Evolutionary conservation across 2,797 vertebrate species (phyloP), one percentile per base, ranked within the genome.

Genomic region (Capromys pilorides): DNA sequence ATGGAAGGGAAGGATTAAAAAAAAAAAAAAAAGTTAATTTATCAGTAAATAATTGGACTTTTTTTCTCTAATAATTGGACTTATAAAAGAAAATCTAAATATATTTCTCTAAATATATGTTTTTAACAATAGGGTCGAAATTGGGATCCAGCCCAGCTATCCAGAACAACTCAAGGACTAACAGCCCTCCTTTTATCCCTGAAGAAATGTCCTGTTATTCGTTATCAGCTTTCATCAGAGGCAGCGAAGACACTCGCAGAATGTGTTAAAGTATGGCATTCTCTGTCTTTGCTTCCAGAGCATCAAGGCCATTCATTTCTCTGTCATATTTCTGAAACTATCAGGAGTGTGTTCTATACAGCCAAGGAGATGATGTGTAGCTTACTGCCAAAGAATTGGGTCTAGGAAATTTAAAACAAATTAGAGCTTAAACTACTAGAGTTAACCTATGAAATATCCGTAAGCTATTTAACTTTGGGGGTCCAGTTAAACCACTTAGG

Each of bases 151-250:
- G 97, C 97, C n/a, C 98, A 99, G 90, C 97, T 99, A 77, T 97
- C 98, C 33, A 98, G 99, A 94, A 98, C 99, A 2, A 99, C 99
- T 41, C 99, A 99, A 96, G 99, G 99, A 41, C 97, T 99, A 97
- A 99, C 99, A 0, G 99, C 99, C 2, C 98, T 99, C 93, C 98
- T 99, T 1, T 97, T 99, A n/a, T 99, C 99, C 2, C 98, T 99
- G 67, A 99, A 99, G 98, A 99, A 99, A 69, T 99, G 99, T 94
- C 99, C 99, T 2, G 99, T 99, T 99, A 99, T 99, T 94, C 99
- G 99, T 13, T 99, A 99, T 96, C 99, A 99, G 98, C 98, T 99
- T 51, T 99, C 99, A 1, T 99, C 99, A 0, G 99, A 99, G 93
- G 97, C 99, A 93, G 98, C 99, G 0, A 99, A 99, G 91, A 98